Percentiles rank a stretch among this genome's conserved stretches.
Evolutionary conservation across 30 jellyfish, hydroid and myxozoan species (phyloP).

Genomic region (Turritopsis rubra): DNA sequence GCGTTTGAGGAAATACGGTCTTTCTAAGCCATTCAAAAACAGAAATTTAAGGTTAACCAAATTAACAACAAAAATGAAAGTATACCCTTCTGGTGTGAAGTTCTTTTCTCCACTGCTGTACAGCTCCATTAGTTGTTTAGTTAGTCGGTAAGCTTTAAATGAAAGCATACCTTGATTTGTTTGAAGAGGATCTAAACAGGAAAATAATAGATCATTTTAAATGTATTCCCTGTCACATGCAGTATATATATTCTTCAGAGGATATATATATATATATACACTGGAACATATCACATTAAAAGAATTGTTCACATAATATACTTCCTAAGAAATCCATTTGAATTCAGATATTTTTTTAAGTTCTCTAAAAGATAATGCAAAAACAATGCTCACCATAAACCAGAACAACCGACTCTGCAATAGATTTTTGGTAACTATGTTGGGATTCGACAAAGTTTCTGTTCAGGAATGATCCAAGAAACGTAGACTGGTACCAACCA

Average conservation of each 20-base stretch:
- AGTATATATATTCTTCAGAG: too few relatives aligned
- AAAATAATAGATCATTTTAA: background rate
- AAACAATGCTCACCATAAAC: constrained; percentile 69
- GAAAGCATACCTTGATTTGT: constrained; percentile 92
- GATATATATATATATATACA: too few relatives aligned
- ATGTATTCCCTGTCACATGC: background rate
- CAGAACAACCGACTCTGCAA: constrained; percentile 91
- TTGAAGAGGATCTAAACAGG: constrained; percentile 70
- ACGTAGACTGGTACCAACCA: constrained; percentile 98
- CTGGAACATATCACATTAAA: too few relatives aligned
- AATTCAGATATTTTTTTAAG: background rate
- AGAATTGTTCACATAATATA: too few relatives aligned
- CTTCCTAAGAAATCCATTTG: background rate
- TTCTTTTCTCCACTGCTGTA: constrained; percentile 77
- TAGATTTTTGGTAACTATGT: constrained; percentile 62
- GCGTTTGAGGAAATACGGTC: too few relatives aligned
- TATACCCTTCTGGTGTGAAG: constrained; percentile 87
- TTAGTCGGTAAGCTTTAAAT: constrained; percentile 75
- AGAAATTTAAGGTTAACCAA: background rate
- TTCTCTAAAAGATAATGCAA: background rate
- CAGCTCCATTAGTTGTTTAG: constrained; percentile 64
- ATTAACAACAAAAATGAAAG: background rate
- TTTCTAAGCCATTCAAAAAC: too few relatives aligned
- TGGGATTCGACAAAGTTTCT: constrained; percentile 85
- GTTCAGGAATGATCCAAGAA: constrained; percentile 77